These are phyloP conservation scores for Actinostola sp. DNA, from an alignment of 92 coral and sea anemone genomes.

Conservation along the genomic window DNA sequence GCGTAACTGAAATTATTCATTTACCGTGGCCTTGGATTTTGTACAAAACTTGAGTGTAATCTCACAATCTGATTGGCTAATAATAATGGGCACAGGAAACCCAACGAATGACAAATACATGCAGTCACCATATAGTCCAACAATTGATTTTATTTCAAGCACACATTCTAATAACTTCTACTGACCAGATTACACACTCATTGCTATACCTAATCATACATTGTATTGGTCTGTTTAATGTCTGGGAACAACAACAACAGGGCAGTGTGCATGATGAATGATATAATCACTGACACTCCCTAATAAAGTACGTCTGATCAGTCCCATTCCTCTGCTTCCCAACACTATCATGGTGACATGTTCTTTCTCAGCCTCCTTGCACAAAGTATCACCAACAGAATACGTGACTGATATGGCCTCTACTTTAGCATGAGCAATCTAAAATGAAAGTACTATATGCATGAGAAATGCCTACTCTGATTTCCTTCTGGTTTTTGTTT, in stretches of 20 bases:
- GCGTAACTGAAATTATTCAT: too few species aligned
- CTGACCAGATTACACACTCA: too few species aligned
- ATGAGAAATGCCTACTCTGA: neutral
- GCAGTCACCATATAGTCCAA: too few species aligned
- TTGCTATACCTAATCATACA: too few species aligned
- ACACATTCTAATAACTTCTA: too few species aligned
- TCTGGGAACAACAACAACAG: slow-evolving; percentile 56
- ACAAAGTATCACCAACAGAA: slow-evolving; percentile 48
- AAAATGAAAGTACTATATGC: neutral
- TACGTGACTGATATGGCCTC: slow-evolving; percentile 35
- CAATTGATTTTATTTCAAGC: too few species aligned
- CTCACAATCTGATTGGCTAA: too few species aligned
- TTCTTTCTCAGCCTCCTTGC: slow-evolving; percentile 36
- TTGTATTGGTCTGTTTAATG: too few species aligned
- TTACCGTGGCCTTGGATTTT: too few species aligned
- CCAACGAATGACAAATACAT: too few species aligned
- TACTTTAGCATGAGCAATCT: slow-evolving; percentile 51
- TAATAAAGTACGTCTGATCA: slow-evolving; percentile 64
- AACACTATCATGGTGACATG: slow-evolving; percentile 32
- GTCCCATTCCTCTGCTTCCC: slow-evolving; percentile 70
- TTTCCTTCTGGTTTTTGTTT: neutral
- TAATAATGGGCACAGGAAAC: too few species aligned
- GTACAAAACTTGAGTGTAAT: too few species aligned
- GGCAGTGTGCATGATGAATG: slow-evolving; percentile 68
- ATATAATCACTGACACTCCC: slow-evolving; percentile 73